Base-by-base conservation (phyloP, 2,797 vertebrate genomes). In the Hypotaenidia philippensis region DNA sequence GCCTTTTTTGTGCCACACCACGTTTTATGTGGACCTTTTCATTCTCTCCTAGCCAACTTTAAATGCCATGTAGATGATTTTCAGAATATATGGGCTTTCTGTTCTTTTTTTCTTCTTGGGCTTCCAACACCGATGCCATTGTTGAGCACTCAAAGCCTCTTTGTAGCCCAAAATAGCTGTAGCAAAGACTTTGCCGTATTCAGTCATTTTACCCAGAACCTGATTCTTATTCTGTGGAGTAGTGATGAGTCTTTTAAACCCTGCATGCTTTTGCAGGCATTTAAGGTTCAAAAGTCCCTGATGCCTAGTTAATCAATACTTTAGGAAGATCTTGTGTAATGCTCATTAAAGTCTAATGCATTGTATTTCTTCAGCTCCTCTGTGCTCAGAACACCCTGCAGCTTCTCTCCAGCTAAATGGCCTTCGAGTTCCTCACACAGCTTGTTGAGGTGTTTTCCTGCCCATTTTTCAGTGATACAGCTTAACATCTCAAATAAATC, bases 301-400 rank as follows among this genome's bases (percentile, higher is more conserved):
- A 61, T 95, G 93, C 52, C 89, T 94, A 72, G 90, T 92, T 96
- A 96, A 96, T 96, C 95, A 96, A 96, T 96, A 97, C 94, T 91
- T 95, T 66, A 92, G 94, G 96, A 94, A 91, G 85, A 84, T 88
- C 89, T 64, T 60, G 83, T 74, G 60, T 82, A 90, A 94, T 49
- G 56, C 91, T 95, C 87, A 96, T 96, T 97, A 95, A 95, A 94
- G 63, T 89, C 89, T 91, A 95, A 93, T 59, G 71, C 77, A 87
- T 75, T 93, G 84, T 83, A 92, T 95, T 95, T 89, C 89, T 87
- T 83, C 66, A 77, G 85, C 60, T 91, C 27, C 55, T 89, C 79
- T 81, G 41, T 44, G 38, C 77, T 95, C 66, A 47, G 72, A 94
- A 89, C 71, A 84, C 57, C 89, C 89, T 68, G 87, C 69, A 96